Percentiles rank a stretch among this genome's conserved stretches.
Evolutionary conservation across 2,888 invertebrate species (phyloP).

Genomic region (Aromia moschata): DNA sequence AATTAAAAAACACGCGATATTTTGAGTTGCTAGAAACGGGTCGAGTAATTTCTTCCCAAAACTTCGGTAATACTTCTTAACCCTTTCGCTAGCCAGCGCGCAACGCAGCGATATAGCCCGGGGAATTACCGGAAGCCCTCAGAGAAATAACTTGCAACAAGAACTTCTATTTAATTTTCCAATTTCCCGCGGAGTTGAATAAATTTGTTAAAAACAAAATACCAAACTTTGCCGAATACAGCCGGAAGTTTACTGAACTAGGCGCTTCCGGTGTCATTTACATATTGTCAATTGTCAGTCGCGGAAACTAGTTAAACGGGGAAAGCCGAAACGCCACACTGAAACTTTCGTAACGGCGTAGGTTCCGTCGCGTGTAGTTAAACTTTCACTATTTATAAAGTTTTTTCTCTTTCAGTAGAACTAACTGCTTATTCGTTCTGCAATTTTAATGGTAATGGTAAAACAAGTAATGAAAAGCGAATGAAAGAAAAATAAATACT

Average conservation of each 20-base stretch:
- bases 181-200: background rate
- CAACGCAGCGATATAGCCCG: too few species aligned
- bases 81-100: too few species aligned
- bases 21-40: too few species aligned
- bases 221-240: background rate
- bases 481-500: too few species aligned
- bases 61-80: too few species aligned
- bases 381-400: conserved; percentile 19
- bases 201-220: conserved; percentile 5
- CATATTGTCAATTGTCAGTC: conserved; percentile 17
- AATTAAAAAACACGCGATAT: too few species aligned
- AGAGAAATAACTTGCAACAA: background rate
- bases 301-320: conserved; percentile 1
- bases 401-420: conserved; percentile 6
- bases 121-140: background rate
- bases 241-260: background rate
- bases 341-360: conserved; percentile 15
- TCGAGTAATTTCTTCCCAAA: too few species aligned
- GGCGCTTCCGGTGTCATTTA: conserved; percentile 9
- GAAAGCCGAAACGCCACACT: conserved; percentile 5
- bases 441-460: conserved; percentile 15
- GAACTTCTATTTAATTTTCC: background rate
- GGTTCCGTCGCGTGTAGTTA: conserved; percentile 8
- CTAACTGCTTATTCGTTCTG: conserved; percentile 4
- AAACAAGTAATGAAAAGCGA: background rate